Percentiles rank a stretch among this genome's conserved stretches.
Evolutionary conservation across 2,797 vertebrate genomes (phyloP).

Genomic region (Urocyon cinereoargenteus): DNA sequence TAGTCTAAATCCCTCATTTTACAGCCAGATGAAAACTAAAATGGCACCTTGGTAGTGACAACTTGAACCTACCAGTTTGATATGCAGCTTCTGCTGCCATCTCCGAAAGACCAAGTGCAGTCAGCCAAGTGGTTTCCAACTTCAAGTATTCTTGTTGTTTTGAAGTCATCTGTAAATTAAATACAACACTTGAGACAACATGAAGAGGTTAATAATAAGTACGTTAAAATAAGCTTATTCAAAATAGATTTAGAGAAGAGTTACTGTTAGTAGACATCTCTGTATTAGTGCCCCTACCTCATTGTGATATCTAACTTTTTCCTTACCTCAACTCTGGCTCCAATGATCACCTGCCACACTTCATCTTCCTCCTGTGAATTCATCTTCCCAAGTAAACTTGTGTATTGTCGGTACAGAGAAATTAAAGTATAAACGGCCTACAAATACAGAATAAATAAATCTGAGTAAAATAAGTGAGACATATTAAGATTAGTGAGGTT

Average conservation of each 20-base stretch:
- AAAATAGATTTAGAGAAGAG: not conserved
- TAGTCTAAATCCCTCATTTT: not conserved
- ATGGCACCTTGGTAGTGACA: no score
- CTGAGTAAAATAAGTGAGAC: not conserved
- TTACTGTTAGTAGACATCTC: not conserved
- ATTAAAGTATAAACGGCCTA: conserved; percentile 96
- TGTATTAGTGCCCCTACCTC: no score
- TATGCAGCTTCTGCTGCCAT: conserved; percentile 95
- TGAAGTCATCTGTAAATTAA: conserved; percentile 89
- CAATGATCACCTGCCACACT: conserved; percentile 97
- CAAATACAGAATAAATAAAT: conserved; percentile 51
- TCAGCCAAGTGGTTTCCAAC: conserved; percentile 94
- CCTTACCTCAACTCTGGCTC: conserved; percentile 95
- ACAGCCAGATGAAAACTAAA: not conserved
- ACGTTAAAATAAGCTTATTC: not conserved
- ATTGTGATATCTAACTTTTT: not conserved
- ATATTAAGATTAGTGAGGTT: not conserved
- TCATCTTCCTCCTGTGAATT: conserved; percentile 93
- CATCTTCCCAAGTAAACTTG: conserved; percentile 93
- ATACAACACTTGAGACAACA: not conserved
- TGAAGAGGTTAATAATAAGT: not conserved
- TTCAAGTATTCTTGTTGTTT: conserved; percentile 91
- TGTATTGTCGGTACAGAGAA: conserved; percentile 94
- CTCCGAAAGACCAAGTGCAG: conserved; percentile 93
- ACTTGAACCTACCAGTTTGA: conserved; percentile 89